Base-by-base conservation (phyloP, 2,797 vertebrate genomes). In the Notoglanidium macrostoma region DNA sequence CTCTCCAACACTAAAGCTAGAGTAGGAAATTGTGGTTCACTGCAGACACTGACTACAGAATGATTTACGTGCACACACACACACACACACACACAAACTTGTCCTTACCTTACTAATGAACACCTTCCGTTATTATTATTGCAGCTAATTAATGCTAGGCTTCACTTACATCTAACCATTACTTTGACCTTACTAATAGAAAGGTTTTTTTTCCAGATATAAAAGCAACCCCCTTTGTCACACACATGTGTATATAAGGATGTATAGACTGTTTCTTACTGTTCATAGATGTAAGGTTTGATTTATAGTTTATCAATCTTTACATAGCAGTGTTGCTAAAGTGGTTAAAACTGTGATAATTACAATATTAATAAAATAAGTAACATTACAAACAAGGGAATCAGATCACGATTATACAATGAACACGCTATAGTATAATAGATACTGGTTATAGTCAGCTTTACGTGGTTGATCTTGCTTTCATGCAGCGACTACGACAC, bases 1-100 rank as follows among this genome's bases (percentile, higher is more conserved):
- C 35, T 51, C 32, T 29, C 23, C 40, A 72, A 17, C 26, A 59
- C 44, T 72, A 21, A 80, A 73, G 11, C 29, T 23, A 61, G n/a
- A n/a, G 44, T 59, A 68, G 55, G 79, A 74, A 83, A 76, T 61
- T 87, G 68, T 14, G 67, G 70, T 83, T 83, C 10, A 35, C 23
- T 83, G 72, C 29, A 83, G 57, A 83, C 83, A 78, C 46, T 83
- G 61, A 55, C 32, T 70, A 63, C 21, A 63, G 3, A 61, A n/a
- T 29, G 51, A 78, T 79, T 68, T 49, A 70, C 35, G 14, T 5
- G 23, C n/a, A 55, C 51, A 49, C 49, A 73, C 26, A 77, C 6
- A 54, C 21, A 72, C 40, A 49, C 57, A 81, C 44, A 74, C 23
- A 74, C 12, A n/a, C 73, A 74, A 40, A n/a, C 44, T 26, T 59